These are phyloP conservation scores for Seladonia tumulorum DNA, from an alignment of 2,888 invertebrate genomes.

Conservation along the genomic window DNA sequence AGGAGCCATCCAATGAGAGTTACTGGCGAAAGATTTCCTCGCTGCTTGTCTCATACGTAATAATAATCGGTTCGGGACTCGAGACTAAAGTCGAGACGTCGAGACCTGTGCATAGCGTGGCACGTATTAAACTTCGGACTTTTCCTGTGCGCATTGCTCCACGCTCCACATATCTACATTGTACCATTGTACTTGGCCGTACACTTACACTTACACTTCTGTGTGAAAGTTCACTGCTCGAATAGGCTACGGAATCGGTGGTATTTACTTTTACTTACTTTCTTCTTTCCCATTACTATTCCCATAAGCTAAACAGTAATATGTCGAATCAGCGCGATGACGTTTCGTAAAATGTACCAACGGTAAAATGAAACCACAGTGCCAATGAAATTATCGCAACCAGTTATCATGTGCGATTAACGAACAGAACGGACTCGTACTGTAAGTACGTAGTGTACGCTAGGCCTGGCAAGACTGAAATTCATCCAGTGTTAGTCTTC, in stretches of 20 bases:
- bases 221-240: not conserved
- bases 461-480: slow-evolving; percentile 6
- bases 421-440: slow-evolving; percentile 24
- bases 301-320: not conserved
- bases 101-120: slow-evolving; percentile 16
- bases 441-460: slow-evolving; percentile 13
- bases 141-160: slow-evolving; percentile 22
- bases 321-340: slow-evolving; percentile 14
- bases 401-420: slow-evolving; percentile 32
- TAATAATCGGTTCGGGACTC: slow-evolving; percentile 36
- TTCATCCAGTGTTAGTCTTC: slow-evolving; percentile 1
- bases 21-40: slow-evolving; percentile 44
- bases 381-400: slow-evolving; percentile 25
- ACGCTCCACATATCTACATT: not conserved
- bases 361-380: slow-evolving; percentile 25
- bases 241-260: slow-evolving; percentile 2
- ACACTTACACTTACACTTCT: not conserved
- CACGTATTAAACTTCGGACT: slow-evolving; percentile 38
- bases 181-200: not conserved
- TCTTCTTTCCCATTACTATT: not conserved
- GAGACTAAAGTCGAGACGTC: not conserved
- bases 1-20: slow-evolving; percentile 48
- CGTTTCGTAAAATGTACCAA: slow-evolving; percentile 30
- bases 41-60: slow-evolving; percentile 34
- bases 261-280: not conserved